These are phyloP conservation scores for Acanthosepion pharaonis DNA, from an alignment of 2,888 invertebrate species.

Conservation along the genomic window DNA sequence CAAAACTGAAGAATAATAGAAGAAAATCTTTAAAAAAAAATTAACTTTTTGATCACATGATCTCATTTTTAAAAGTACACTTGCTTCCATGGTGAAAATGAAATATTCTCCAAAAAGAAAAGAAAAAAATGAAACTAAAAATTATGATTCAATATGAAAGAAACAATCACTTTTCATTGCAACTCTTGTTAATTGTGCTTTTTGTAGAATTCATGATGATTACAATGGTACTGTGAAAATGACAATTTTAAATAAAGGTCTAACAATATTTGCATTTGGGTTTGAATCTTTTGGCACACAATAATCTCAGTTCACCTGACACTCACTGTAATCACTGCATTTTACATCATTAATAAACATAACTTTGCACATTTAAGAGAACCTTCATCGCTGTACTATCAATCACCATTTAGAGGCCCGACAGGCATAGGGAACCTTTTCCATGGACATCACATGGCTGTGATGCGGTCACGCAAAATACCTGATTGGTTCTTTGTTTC, in stretches of 20 bases:
- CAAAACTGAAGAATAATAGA: too few relatives aligned
- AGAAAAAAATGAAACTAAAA: not conserved
- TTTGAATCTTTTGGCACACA: not conserved
- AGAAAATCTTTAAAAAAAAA: too few relatives aligned
- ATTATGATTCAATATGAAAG: not conserved
- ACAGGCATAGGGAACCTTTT: slow-evolving; percentile 18
- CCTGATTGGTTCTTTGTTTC: slow-evolving; percentile 33
- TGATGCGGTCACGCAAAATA: not conserved
- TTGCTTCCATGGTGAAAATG: not conserved
- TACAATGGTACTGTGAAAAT: not conserved
- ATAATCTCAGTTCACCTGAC: not conserved
- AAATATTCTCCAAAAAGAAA: not conserved
- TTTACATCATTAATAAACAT: slow-evolving; percentile 22
- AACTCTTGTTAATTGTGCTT: slow-evolving; percentile 8
- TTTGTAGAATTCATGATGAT: not conserved
- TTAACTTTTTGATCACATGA: not conserved
- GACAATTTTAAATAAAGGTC: slow-evolving; percentile 9
- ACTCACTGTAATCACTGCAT: slow-evolving; percentile 21
- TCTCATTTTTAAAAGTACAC: not conserved
- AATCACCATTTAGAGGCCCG: not conserved
- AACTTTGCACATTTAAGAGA: slow-evolving; percentile 10
- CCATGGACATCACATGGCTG: not conserved
- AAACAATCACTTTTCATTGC: not conserved
- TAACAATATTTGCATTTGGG: not conserved
- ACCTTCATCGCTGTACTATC: not conserved